phyloP scores from a whole-genome alignment of 2,797 vertebrate species.

The Lophura swinhoii region DNA sequence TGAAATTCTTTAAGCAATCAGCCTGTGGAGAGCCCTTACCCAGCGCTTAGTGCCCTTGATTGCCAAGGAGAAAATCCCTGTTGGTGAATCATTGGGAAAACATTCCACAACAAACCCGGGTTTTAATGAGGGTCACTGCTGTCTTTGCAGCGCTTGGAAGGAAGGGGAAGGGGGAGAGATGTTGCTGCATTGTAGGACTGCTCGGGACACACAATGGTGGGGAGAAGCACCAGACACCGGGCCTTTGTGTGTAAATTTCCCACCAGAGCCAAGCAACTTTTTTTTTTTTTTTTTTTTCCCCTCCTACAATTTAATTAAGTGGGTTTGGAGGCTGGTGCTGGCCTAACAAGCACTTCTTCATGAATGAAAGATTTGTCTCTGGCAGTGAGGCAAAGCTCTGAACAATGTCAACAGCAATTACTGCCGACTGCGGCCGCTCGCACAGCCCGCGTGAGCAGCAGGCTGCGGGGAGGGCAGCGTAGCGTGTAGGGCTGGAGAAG shows the following conservation, averaged over 20 bases:
- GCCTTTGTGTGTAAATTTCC: conserved; percentile 99
- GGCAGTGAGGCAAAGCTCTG: conserved; percentile 86
- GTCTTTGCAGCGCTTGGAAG: conserved; percentile 60
- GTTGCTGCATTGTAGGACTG: conserved; percentile 67
- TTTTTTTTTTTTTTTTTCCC: background rate
- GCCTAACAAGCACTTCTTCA: conserved; percentile 92
- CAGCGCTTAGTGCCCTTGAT: conserved; percentile 85
- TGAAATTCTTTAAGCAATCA: conserved; percentile 83
- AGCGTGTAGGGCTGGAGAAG: background rate
- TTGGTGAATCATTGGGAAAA: conserved; percentile 85
- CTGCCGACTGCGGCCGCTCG: conserved; percentile 79
- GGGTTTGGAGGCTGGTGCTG: conserved; percentile 85
- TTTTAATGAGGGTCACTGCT: conserved; percentile 86
- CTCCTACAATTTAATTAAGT: conserved; percentile 96
- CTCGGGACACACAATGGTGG: conserved; percentile 40
- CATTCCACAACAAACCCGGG: conserved; percentile 81
- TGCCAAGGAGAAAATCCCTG: conserved; percentile 74
- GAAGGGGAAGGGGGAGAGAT: conserved; percentile 21
- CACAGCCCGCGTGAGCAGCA: conserved; percentile 77
- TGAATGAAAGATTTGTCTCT: conserved; percentile 98
- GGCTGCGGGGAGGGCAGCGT: conserved; percentile 43
- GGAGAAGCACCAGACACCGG: conserved; percentile 81
- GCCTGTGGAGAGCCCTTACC: conserved; percentile 87
- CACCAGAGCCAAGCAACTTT: conserved; percentile 83
- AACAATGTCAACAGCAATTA: conserved; percentile 96